Percentiles rank a stretch among this genome's conserved stretches.
Conservation (phyloP, 2,888 invertebrate species). For the Sussaba pulchella region DNA sequence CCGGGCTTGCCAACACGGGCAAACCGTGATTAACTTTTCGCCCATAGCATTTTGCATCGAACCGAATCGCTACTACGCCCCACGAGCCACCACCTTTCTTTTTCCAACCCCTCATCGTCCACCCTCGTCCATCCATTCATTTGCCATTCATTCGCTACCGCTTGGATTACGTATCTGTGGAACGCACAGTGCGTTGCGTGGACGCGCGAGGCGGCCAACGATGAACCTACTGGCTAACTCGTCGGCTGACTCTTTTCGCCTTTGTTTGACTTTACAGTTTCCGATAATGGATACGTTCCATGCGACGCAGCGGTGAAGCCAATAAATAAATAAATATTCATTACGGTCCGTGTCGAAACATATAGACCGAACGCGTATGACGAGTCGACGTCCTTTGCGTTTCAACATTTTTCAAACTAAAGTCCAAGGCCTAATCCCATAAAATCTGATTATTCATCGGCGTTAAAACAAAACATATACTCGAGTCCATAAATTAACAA, state of each 20-base stretch:
- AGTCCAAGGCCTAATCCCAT: background rate
- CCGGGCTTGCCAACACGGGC: conserved; percentile 78
- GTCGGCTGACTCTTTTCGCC: conserved; percentile 38
- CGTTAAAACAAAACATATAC: background rate
- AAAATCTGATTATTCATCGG: background rate
- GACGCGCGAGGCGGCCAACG: conserved; percentile 64
- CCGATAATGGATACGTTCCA: background rate
- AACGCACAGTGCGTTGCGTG: conserved; percentile 35
- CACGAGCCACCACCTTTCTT: conserved; percentile 35
- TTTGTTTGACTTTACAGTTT: conserved; percentile 2
- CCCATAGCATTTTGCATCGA: conserved; percentile 74
- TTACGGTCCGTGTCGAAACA: background rate
- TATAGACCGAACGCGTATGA: too few species aligned
- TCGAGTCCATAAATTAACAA: conserved; percentile 29
- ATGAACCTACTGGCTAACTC: conserved; percentile 54
- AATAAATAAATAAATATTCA: background rate
- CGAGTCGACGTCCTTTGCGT: background rate
- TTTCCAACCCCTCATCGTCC: conserved; percentile 33
- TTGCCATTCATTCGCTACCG: conserved; percentile 84
- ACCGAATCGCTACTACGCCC: conserved; percentile 72
- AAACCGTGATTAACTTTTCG: conserved; percentile 85
- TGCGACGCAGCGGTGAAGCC: background rate
- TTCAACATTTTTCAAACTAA: background rate
- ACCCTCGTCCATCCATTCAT: conserved; percentile 77
- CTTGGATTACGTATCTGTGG: conserved; percentile 79